Evolutionary conservation across 1,140 invertebrate species (phyloP).

Genomic region (Zaprionus gabonicus): DNA sequence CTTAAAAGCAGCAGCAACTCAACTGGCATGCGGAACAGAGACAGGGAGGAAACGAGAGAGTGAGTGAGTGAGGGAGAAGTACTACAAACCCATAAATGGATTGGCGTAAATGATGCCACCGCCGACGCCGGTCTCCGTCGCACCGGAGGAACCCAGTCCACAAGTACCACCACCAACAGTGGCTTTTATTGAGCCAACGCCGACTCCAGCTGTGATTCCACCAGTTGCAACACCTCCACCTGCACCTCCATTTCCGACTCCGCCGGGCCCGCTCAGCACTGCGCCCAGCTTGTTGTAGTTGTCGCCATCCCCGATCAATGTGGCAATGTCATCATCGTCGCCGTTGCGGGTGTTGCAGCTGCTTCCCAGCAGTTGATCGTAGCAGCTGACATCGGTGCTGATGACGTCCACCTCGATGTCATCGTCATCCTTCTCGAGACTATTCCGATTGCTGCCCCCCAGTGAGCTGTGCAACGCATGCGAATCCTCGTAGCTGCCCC

Average conservation of each 20-base stretch:
- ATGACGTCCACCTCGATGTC: conserved; percentile 83
- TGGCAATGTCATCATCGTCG: conserved; percentile 78
- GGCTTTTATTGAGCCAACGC: conserved; percentile 45
- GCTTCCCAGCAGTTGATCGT: conserved; percentile 80
- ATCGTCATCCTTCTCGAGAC: conserved; percentile 82
- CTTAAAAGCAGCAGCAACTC: background rate
- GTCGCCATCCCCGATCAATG: conserved; percentile 63
- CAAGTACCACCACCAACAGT: conserved; percentile 34
- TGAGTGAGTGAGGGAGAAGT: conserved; percentile 67
- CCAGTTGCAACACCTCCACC: conserved; percentile 4
- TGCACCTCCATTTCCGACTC: background rate
- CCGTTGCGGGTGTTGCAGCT: conserved; percentile 79
- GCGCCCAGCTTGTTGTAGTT: conserved; percentile 55
- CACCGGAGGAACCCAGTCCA: conserved; percentile 20
- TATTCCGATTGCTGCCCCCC: conserved; percentile 79
- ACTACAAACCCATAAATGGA: conserved; percentile 84
- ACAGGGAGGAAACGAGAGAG: background rate
- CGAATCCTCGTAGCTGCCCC: conserved; percentile 82
- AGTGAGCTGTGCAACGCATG: conserved; percentile 77
- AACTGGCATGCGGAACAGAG: background rate
- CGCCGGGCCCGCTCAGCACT: background rate
- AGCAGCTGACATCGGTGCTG: conserved; percentile 83
- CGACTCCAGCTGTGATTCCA: conserved; percentile 20
- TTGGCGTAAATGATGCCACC: conserved; percentile 84
- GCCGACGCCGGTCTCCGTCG: conserved; percentile 39